Evolutionary conservation across 2,888 invertebrate genomes (phyloP).

Genomic region (Apoda limacodes): DNA sequence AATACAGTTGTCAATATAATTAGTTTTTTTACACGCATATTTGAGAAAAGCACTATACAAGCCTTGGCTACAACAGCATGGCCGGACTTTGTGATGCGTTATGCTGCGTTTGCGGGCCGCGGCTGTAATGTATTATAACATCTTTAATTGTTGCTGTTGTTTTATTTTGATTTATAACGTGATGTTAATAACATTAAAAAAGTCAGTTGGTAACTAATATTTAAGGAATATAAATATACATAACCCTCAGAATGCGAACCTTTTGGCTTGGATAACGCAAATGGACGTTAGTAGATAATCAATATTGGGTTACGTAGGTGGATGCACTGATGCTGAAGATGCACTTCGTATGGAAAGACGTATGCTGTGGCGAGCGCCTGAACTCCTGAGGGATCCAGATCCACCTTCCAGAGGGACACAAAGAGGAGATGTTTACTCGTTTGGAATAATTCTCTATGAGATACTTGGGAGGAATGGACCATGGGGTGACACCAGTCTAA

Average conservation of each 20-base stretch:
- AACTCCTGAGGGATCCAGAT: slow-evolving; percentile 73
- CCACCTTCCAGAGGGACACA: slow-evolving; percentile 79
- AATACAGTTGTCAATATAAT: no score
- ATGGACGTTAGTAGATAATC: not conserved
- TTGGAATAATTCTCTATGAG: slow-evolving; percentile 87
- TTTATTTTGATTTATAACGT: no score
- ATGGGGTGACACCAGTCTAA: slow-evolving; percentile 77
- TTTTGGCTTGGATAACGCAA: not conserved
- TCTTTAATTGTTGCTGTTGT: no score
- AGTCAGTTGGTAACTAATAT: no score
- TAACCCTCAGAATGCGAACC: not conserved
- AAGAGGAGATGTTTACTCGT: slow-evolving; percentile 87
- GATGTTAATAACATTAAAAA: no score
- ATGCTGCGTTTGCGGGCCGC: no score
- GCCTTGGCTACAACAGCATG: no score
- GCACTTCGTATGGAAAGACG: slow-evolving; percentile 58
- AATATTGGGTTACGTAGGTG: slow-evolving; percentile 31
- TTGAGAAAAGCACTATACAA: no score
- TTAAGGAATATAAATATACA: no score
- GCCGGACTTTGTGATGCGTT: no score
- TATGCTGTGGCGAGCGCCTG: slow-evolving; percentile 81
- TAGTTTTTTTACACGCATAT: no score
- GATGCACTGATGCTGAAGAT: slow-evolving; percentile 73
- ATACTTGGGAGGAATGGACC: slow-evolving; percentile 85
- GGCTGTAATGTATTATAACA: no score